These are phyloP conservation scores for Phaetusa simplex DNA, from an alignment of 2,113 vertebrate species.

Conservation along the genomic window DNA sequence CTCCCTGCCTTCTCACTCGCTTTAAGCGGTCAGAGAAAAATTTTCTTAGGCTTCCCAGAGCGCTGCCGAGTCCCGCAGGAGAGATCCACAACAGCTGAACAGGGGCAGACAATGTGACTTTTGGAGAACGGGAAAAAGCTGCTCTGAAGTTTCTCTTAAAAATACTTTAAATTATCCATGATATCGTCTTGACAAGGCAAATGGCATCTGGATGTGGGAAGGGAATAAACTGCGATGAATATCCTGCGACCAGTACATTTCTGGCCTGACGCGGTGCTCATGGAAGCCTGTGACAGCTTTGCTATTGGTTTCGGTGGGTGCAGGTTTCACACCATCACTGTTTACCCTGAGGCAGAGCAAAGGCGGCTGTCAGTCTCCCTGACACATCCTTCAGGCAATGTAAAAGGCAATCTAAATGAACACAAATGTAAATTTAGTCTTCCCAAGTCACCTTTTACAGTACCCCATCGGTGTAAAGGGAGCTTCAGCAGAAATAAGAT, in stretches of 20 bases:
- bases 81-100: not conserved
- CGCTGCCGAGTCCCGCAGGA: fast-evolving
- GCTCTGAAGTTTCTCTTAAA: not conserved
- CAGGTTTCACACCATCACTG: not conserved
- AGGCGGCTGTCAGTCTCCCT: not conserved
- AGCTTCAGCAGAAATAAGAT: not conserved
- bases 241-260: not conserved
- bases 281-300: not conserved
- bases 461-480: not conserved
- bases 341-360: not conserved
- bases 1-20: not conserved
- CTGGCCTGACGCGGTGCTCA: not conserved
- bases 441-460: not conserved
- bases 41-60: not conserved
- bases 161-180: not conserved
- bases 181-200: not conserved
- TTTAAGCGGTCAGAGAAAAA: not conserved
- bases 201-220: not conserved
- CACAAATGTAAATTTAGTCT: not conserved
- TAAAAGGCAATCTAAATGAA: not conserved
- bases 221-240: not conserved
- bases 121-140: not conserved
- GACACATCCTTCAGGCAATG: not conserved
- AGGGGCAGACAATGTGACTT: not conserved
- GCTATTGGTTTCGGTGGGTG: not conserved